Evolutionary conservation across 2,797 vertebrate species (phyloP).

Genomic region (Acrossocheilus fasciatus): DNA sequence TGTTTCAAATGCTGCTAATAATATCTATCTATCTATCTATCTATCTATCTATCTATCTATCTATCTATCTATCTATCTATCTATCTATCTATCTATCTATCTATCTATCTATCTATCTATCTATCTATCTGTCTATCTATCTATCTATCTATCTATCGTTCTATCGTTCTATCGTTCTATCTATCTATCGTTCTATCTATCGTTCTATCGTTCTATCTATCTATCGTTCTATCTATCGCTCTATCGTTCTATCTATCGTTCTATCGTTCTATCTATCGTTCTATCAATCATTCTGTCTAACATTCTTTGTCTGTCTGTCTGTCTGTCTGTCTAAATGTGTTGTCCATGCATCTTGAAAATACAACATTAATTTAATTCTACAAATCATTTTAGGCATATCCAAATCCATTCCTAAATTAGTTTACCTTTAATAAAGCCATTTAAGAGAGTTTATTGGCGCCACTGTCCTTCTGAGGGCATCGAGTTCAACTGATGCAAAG

Average conservation of each 20-base stretch:
- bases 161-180: not conserved
- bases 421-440: not conserved
- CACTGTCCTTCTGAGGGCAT: constrained; percentile 23
- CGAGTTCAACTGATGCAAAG: constrained; percentile 28
- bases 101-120: not conserved
- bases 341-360: not conserved
- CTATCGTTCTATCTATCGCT: not conserved
- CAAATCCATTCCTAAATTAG: constrained; percentile 9
- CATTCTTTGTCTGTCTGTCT: not conserved
- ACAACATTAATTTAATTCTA: not conserved
- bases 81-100: not conserved
- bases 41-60: not conserved
- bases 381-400: not conserved
- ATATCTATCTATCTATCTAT: not conserved
- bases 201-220: not conserved
- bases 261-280: not conserved
- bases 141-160: not conserved
- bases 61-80: not conserved
- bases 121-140: not conserved
- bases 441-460: constrained; percentile 1
- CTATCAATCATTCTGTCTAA: not conserved
- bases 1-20: not conserved
- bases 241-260: not conserved
- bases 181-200: not conserved
- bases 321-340: too few species aligned